Conservation (phyloP, 1,140 invertebrate genomes). For the Anastatus disparis region DNA sequence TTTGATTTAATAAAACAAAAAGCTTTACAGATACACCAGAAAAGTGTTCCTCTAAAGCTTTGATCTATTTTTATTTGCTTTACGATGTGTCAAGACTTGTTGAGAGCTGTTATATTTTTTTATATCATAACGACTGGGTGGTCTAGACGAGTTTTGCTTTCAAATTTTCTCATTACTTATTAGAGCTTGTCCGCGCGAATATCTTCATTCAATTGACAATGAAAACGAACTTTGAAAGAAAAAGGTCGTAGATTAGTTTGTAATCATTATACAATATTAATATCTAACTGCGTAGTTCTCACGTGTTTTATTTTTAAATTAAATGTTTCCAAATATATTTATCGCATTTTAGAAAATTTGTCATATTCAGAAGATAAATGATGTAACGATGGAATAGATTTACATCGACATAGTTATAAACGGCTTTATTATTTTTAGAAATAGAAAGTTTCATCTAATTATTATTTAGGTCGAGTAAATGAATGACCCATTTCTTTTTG, state of each 20-base stretch:
- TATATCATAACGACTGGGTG: not conserved
- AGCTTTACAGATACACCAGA: slow-evolving; percentile 17
- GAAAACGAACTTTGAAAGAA: slow-evolving; percentile 12
- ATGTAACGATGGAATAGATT: too few relatives aligned
- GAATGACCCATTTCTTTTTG: too few relatives aligned
- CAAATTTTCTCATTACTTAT: slow-evolving; percentile 34
- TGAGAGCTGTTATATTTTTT: slow-evolving; percentile 24
- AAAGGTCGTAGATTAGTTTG: not conserved
- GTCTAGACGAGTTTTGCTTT: slow-evolving; percentile 28
- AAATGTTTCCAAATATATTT: too few relatives aligned
- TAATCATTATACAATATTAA: too few relatives aligned
- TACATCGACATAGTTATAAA: too few relatives aligned
- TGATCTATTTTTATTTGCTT: slow-evolving; percentile 35
- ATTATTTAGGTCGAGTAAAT: too few relatives aligned
- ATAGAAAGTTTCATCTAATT: too few relatives aligned
- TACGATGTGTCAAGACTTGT: slow-evolving; percentile 4
- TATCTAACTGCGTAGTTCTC: too few relatives aligned
- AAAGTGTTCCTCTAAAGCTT: slow-evolving; percentile 2
- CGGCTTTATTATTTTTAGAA: too few relatives aligned
- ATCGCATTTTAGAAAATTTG: too few relatives aligned
- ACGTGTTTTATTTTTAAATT: too few relatives aligned
- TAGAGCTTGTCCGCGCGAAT: not conserved
- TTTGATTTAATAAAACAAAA: not conserved
- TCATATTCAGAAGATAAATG: too few relatives aligned
- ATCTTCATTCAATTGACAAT: slow-evolving; percentile 1